Percentiles rank a stretch among this genome's conserved stretches.
phyloP scores from a whole-genome alignment of 2,113 vertebrate genomes.

The Pachypanchax playfairii region DNA sequence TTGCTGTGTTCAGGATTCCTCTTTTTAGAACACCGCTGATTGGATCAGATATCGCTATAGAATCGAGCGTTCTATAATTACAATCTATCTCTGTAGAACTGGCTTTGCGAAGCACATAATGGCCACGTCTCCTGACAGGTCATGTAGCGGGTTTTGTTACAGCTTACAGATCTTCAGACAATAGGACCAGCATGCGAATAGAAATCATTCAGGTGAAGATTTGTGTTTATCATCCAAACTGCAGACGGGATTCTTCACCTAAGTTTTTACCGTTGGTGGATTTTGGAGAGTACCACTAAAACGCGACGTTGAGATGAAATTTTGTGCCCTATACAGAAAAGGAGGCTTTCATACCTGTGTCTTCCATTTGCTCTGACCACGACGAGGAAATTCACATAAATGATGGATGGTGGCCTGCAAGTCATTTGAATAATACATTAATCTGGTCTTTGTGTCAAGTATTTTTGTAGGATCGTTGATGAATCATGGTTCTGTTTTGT shows the following conservation, averaged over 20 bases:
- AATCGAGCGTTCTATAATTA: constrained; percentile 52
- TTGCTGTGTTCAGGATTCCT: constrained; percentile 23
- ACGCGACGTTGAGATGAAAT: constrained; percentile 5
- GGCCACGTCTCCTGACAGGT: constrained; percentile 16
- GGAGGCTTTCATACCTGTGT: constrained; percentile 18
- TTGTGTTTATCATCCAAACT: constrained; percentile 20
- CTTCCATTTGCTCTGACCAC: constrained; percentile 26
- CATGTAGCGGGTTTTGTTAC: constrained; percentile 30
- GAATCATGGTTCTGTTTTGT: constrained; percentile 23
- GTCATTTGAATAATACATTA: constrained; percentile 73
- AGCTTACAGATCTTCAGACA: constrained; percentile 12
- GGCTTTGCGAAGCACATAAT: constrained; percentile 27
- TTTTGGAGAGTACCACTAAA: constrained; percentile 1
- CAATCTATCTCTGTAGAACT: constrained; percentile 28
- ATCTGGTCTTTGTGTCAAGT: constrained; percentile 39
- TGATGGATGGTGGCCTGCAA: constrained; percentile 68
- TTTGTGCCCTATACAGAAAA: constrained; percentile 7
- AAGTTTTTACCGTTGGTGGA: not conserved
- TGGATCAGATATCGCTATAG: constrained; percentile 57
- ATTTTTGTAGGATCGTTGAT: constrained; percentile 45
- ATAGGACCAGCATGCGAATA: not conserved
- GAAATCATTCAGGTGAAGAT: too few relatives aligned
- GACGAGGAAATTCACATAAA: constrained; percentile 69
- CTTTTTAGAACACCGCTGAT: constrained; percentile 38
- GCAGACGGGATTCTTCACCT: constrained; percentile 9